phyloP scores from a whole-genome alignment of 1,140 invertebrate species.

The Chymomyza costata region DNA sequence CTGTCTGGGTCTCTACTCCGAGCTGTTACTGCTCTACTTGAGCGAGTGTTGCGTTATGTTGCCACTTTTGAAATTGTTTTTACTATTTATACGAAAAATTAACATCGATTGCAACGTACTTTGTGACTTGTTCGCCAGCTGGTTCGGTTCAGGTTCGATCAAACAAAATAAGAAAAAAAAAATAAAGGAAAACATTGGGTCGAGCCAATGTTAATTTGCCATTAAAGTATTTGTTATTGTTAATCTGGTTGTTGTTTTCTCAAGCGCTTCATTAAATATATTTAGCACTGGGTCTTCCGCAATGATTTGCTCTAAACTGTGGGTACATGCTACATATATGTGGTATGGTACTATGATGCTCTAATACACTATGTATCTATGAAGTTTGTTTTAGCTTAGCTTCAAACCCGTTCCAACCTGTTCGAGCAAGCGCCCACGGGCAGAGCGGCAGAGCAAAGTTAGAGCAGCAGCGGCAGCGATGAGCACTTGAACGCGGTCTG shows the following conservation, averaged over 20 bases:
- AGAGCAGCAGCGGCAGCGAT: no score
- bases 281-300: constrained; percentile 11
- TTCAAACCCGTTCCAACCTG: constrained; percentile 32
- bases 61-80: constrained; percentile 47
- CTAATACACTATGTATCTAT: no score
- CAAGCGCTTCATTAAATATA: constrained; percentile 26
- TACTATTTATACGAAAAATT: constrained; percentile 71
- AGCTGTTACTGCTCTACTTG: constrained; percentile 34
- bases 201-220: no score
- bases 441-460: no score
- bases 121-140: no score
- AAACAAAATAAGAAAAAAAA: no score
- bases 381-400: no score
- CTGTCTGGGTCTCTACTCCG: no score
- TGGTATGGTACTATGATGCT: no score
- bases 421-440: not conserved
- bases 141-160: constrained; percentile 25
- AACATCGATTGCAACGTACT: constrained; percentile 28
- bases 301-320: no score
- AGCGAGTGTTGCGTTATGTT: constrained; percentile 47
- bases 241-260: constrained; percentile 2
- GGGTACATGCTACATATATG: no score
- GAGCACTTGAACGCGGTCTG: constrained; percentile 25
- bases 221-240: constrained; percentile 6
- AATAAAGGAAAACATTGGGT: no score